These are phyloP conservation scores for Heterodera schachtii DNA, from an alignment of 1,140 invertebrate genomes.

Conservation along the genomic window DNA sequence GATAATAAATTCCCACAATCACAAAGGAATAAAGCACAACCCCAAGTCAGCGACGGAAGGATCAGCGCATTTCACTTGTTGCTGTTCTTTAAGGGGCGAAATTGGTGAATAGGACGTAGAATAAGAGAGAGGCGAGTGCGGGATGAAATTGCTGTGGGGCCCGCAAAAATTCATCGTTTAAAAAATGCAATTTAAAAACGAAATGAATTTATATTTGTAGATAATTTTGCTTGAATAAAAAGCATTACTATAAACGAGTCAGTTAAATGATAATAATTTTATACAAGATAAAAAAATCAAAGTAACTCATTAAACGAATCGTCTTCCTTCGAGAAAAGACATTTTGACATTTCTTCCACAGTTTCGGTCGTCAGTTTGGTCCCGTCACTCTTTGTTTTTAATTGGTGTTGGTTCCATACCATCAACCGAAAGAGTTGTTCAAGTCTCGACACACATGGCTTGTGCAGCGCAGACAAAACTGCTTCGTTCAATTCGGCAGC, in stretches of 20 bases:
- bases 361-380: slow-evolving; percentile 11
- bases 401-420: slow-evolving; percentile 49
- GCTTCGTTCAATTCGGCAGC: slow-evolving; percentile 43
- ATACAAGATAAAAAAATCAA: slow-evolving; percentile 10
- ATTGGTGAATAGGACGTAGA: slow-evolving; percentile 15
- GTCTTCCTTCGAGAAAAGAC: slow-evolving; percentile 13
- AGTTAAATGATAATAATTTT: slow-evolving; percentile 17
- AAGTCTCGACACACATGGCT: slow-evolving; percentile 35
- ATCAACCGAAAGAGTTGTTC: slow-evolving; percentile 46
- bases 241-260: not conserved
- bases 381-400: slow-evolving; percentile 36
- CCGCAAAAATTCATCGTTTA: slow-evolving; percentile 8
- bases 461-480: slow-evolving; percentile 39
- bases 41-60: not conserved
- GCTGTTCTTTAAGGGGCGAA: slow-evolving; percentile 6
- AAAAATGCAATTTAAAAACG: not conserved
- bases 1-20: not conserved
- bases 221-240: too few relatives aligned
- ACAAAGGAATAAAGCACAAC: not conserved
- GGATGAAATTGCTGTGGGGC: slow-evolving; percentile 16
- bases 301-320: slow-evolving; percentile 25
- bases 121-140: slow-evolving; percentile 16
- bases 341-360: slow-evolving; percentile 24
- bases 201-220: not conserved
- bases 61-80: not conserved